Conservation (phyloP, 2,797 vertebrate genomes). For the Orientallactaga sibirica region DNA sequence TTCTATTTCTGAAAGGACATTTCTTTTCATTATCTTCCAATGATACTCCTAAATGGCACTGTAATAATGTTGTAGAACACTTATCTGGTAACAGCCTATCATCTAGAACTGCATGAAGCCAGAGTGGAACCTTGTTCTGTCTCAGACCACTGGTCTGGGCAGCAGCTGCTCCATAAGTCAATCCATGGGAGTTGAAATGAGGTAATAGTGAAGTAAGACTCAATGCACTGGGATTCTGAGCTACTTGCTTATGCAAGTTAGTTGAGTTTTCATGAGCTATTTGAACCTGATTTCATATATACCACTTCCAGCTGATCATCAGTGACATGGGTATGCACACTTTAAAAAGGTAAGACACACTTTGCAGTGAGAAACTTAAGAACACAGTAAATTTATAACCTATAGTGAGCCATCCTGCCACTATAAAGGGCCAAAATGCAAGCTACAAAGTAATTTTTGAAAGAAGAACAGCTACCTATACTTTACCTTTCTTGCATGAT, state of each 20-base stretch:
- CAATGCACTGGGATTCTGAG: background rate
- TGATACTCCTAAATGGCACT: background rate
- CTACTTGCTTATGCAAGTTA: background rate
- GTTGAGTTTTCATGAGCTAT: background rate
- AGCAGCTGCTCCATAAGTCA: background rate
- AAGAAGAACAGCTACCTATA: background rate
- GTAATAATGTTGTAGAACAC: background rate
- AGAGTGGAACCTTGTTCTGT: background rate
- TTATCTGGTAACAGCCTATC: background rate
- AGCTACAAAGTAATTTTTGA: background rate
- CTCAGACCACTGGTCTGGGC: background rate
- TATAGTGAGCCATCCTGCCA: background rate
- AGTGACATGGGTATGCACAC: accelerated
- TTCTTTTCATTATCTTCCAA: background rate
- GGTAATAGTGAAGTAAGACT: background rate
- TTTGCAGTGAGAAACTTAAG: background rate
- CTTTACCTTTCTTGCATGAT: background rate
- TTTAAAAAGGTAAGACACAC: background rate
- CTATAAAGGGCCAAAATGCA: background rate
- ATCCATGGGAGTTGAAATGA: background rate
- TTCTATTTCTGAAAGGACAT: background rate
- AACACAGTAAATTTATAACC: background rate
- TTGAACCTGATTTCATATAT: background rate
- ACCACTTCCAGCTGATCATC: background rate
- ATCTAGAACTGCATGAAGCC: background rate